Conservation (phyloP, 1,140 invertebrate species). For the Drosophila punjabiensis region DNA sequence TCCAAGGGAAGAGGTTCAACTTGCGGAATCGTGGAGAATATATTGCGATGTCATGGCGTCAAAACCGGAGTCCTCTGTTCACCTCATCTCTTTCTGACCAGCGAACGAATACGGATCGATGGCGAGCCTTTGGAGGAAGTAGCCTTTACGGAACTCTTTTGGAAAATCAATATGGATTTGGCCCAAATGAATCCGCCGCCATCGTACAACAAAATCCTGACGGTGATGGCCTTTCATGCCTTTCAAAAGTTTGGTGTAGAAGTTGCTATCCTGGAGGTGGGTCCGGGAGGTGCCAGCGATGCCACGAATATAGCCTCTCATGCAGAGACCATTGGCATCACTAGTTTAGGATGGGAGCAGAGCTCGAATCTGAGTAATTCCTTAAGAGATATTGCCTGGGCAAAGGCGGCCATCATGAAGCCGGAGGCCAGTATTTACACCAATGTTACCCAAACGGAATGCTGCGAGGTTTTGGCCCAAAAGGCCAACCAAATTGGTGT, state of each 20-base stretch:
- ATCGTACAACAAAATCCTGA: conserved; percentile 97
- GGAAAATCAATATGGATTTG: conserved; percentile 90
- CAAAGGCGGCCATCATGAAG: conserved; percentile 99
- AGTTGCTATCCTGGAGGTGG: conserved; percentile 98
- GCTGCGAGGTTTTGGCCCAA: conserved; percentile 89
- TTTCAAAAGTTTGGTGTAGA: conserved; percentile 95
- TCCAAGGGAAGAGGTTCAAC: conserved; percentile 90
- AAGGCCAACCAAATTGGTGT: conserved; percentile 90
- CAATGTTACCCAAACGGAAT: conserved; percentile 88
- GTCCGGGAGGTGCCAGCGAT: conserved; percentile 97
- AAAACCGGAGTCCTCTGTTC: conserved; percentile 98
- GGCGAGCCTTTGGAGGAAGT: conserved; percentile 91
- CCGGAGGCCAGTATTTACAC: conserved; percentile 90
- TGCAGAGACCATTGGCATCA: conserved; percentile 94
- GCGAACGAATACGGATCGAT: conserved; percentile 97
- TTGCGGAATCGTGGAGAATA: conserved; percentile 96
- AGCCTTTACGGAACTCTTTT: conserved; percentile 93
- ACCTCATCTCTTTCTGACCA: conserved; percentile 96
- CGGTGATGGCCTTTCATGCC: conserved; percentile 95
- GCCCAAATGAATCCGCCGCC: conserved; percentile 91
- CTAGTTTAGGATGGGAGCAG: conserved; percentile 94
- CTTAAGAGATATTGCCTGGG: conserved; percentile 95
- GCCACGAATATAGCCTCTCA: conserved; percentile 95
- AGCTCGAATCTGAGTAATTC: conserved; percentile 93
- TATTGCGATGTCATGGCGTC: conserved; percentile 93